These are phyloP conservation scores for Leptoclinus maculatus DNA, from an alignment of 2,797 vertebrate genomes.

Conservation along the genomic window DNA sequence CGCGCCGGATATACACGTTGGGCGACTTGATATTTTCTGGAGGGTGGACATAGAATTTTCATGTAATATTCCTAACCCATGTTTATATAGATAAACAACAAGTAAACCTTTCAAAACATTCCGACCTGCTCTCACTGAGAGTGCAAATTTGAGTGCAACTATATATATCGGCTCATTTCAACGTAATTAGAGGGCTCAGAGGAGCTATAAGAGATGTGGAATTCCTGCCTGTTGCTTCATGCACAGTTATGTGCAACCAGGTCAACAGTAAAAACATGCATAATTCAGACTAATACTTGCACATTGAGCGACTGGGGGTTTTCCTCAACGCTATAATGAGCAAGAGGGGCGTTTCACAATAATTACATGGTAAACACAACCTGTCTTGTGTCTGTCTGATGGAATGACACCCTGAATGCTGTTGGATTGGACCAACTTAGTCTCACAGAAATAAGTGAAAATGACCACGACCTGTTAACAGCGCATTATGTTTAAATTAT, in stretches of 20 bases:
- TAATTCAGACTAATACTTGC: constrained; percentile 16
- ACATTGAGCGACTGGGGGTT: constrained; percentile 11
- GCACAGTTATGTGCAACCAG: constrained; percentile 10
- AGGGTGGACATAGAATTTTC: background rate
- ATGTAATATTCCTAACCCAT: background rate
- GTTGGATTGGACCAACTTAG: background rate
- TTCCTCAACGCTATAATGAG: constrained; percentile 19
- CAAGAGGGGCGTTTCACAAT: constrained; percentile 23
- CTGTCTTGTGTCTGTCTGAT: constrained; percentile 12
- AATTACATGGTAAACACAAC: constrained; percentile 31
- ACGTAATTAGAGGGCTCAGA: constrained; percentile 7
- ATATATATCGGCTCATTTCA: constrained; percentile 1
- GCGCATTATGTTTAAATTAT: background rate
- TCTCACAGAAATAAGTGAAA: no score
- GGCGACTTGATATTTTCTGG: no score
- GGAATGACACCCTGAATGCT: background rate
- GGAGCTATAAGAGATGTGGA: background rate
- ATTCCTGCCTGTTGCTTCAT: constrained; percentile 29
- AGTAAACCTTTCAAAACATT: background rate
- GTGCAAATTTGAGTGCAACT: background rate
- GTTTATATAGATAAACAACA: background rate
- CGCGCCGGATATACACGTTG: no score
- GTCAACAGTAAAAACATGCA: constrained; percentile 1
- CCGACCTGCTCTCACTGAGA: background rate
- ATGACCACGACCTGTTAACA: no score